phyloP scores from a whole-genome alignment of 1,140 invertebrate genomes.

The Trialeurodes vaporariorum region DNA sequence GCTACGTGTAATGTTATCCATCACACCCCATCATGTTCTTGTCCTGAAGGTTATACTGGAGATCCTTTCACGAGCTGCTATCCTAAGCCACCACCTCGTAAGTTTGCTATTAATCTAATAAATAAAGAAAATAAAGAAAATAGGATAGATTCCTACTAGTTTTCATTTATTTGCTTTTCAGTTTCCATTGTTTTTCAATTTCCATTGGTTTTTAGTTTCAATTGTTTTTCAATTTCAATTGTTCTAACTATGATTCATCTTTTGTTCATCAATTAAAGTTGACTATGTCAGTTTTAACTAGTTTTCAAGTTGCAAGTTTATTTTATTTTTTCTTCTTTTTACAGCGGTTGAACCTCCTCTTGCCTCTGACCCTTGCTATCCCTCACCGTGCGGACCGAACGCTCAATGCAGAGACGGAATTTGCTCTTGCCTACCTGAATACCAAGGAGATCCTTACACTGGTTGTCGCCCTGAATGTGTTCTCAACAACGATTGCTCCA shows the following conservation, averaged over 20 bases:
- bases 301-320: too few relatives aligned
- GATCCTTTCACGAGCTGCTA: constrained; percentile 46
- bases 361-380: constrained; percentile 39
- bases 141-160: too few relatives aligned
- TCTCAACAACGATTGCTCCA: constrained; percentile 37
- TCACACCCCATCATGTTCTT: constrained; percentile 44
- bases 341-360: constrained; percentile 27
- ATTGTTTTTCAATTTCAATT: too few relatives aligned
- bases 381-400: constrained; percentile 54
- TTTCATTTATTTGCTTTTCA: too few relatives aligned
- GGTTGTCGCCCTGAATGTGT: constrained; percentile 63
- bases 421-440: constrained; percentile 51
- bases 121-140: too few relatives aligned
- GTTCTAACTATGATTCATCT: too few relatives aligned
- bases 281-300: too few relatives aligned
- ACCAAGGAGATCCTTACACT: constrained; percentile 52
- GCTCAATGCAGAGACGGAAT: constrained; percentile 42
- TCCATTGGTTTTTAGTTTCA: too few relatives aligned
- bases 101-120: too few relatives aligned
- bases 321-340: constrained; percentile 16
- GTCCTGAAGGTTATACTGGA: constrained; percentile 42
- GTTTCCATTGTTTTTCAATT: too few relatives aligned
- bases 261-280: too few relatives aligned
- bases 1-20: constrained; percentile 44
- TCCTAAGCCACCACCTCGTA: constrained; percentile 34